phyloP scores from a whole-genome alignment of 37 sponge, comb jelly and placozoan genomes.

The Crambe crambe region DNA sequence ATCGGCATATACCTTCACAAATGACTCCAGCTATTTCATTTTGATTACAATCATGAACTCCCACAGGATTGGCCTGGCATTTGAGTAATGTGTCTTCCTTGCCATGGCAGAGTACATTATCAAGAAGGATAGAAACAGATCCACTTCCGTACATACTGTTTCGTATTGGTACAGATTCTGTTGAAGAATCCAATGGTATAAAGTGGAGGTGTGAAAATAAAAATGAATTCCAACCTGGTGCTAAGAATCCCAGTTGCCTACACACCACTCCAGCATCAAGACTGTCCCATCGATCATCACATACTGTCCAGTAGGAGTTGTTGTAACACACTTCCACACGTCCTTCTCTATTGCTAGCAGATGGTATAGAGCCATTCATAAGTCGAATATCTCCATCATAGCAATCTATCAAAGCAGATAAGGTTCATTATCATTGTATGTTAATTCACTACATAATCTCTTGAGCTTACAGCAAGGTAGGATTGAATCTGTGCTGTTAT shows the following conservation, averaged over 20 bases:
- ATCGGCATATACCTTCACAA: conserved; percentile 4
- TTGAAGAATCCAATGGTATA: too few relatives aligned
- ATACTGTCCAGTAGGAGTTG: conserved; percentile 25
- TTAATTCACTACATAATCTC: neutral
- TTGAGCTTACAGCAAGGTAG: neutral
- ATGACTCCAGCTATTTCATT: neutral
- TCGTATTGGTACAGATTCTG: neutral
- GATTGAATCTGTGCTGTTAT: neutral
- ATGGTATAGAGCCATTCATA: conserved; percentile 20
- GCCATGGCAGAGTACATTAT: neutral
- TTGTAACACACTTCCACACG: conserved; percentile 42
- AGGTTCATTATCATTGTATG: neutral
- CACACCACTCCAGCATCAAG: conserved; percentile 41
- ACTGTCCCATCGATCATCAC: conserved; percentile 39
- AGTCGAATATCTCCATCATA: conserved; percentile 23
- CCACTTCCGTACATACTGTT: neutral
- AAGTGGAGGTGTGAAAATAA: neutral
- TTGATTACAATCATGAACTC: neutral
- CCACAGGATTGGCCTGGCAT: neutral
- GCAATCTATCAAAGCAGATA: neutral
- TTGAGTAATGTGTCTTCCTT: neutral
- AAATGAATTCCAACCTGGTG: neutral
- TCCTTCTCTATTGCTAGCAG: conserved; percentile 3
- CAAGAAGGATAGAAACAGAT: neutral
- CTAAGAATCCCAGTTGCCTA: neutral